Evolutionary conservation across 1,140 invertebrate genomes (phyloP).

Genomic region (Brachionus rotundiformis): DNA sequence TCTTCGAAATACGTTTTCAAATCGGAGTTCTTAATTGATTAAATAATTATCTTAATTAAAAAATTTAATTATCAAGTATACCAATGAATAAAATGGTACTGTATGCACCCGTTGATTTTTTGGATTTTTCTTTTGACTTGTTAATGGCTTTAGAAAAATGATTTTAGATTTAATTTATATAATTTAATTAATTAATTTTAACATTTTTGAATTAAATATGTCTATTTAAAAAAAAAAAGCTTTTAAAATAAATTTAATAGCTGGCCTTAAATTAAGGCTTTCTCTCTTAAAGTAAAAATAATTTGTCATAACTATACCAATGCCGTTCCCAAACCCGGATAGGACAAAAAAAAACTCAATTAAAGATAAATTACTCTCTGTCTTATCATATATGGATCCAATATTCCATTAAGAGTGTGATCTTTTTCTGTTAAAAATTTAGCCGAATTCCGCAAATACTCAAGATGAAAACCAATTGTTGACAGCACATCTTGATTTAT

Average conservation of each 20-base stretch:
- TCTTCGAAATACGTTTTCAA: slow-evolving; percentile 47
- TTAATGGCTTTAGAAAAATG: background rate
- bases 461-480: slow-evolving; percentile 17
- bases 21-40: background rate
- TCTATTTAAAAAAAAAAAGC: no score
- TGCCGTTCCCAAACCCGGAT: no score
- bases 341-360: background rate
- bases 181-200: no score
- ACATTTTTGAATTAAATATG: no score
- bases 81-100: slow-evolving; percentile 22
- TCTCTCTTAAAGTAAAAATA: no score
- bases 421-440: slow-evolving; percentile 44
- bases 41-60: background rate
- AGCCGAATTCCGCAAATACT: slow-evolving; percentile 29
- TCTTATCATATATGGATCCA: slow-evolving; percentile 20
- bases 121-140: background rate
- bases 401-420: background rate
- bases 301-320: no score
- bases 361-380: slow-evolving; percentile 20
- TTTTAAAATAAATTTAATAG: no score
- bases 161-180: background rate
- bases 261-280: no score
- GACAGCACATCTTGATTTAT: slow-evolving; percentile 29
- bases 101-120: slow-evolving; percentile 31
- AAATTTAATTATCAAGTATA: background rate